A percentile compares a stretch with the other conserved stretches of the same genome.
Evolutionary conservation across 2,797 vertebrate genomes (phyloP).

Genomic region (Sebastes cheni): DNA sequence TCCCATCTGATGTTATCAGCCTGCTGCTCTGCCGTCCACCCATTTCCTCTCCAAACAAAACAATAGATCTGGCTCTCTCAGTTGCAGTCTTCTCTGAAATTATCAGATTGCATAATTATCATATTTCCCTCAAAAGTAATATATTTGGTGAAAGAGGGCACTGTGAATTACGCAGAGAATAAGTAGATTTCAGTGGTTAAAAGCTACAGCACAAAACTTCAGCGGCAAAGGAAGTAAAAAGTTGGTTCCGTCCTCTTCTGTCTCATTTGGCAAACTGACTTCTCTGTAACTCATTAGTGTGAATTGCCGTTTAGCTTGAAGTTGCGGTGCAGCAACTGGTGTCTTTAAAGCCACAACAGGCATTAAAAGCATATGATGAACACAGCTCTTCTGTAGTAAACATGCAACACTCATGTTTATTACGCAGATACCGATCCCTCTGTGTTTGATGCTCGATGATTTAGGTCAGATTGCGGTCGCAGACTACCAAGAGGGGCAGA

Average conservation of each 20-base stretch:
- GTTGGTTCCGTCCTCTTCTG: background rate
- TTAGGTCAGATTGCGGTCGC: slow-evolving; percentile 43
- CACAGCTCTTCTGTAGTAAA: background rate
- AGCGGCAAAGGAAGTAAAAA: background rate
- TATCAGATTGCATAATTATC: background rate
- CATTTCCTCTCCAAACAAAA: slow-evolving; percentile 72
- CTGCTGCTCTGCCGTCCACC: slow-evolving; percentile 48
- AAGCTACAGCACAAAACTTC: background rate
- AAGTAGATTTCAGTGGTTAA: background rate
- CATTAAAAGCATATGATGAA: background rate
- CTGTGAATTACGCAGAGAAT: background rate
- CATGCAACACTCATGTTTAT: background rate
- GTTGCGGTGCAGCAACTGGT: background rate
- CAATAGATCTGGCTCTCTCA: slow-evolving; percentile 31
- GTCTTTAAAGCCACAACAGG: background rate
- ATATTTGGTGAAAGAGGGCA: background rate
- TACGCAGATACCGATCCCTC: slow-evolving; percentile 28
- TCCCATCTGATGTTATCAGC: slow-evolving; percentile 76
- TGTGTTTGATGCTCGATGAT: slow-evolving; percentile 41
- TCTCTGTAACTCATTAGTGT: background rate
- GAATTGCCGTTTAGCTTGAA: background rate
- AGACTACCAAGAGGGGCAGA: slow-evolving; percentile 9
- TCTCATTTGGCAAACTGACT: background rate
- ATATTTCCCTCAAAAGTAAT: background rate
- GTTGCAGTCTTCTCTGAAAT: background rate